These are phyloP conservation scores for Micrasema minimum DNA, from an alignment of 1,140 invertebrate genomes.

Conservation along the genomic window DNA sequence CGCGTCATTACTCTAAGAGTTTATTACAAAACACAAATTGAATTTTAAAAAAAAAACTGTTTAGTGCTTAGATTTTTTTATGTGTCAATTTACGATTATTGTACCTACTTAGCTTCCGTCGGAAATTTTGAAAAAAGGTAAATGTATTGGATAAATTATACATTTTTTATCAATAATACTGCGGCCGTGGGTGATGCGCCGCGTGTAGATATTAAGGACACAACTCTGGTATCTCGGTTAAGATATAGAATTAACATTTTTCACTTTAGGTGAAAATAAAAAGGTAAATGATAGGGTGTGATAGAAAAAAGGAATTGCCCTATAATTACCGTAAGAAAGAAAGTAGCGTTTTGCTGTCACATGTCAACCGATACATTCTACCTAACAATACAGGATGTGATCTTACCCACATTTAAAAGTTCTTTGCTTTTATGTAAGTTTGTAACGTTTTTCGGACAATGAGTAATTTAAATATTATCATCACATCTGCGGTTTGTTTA, in stretches of 20 bases:
- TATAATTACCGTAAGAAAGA: constrained; percentile 35
- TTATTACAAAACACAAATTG: too few relatives aligned
- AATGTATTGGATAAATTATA: too few relatives aligned
- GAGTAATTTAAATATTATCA: too few relatives aligned
- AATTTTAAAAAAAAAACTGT: too few relatives aligned
- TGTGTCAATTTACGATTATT: too few relatives aligned
- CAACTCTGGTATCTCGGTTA: neutral
- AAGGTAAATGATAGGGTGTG: constrained; percentile 38
- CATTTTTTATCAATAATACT: neutral
- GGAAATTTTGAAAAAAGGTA: too few relatives aligned
- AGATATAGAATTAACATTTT: constrained; percentile 43
- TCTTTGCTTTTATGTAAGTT: constrained; percentile 10
- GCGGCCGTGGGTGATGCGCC: constrained; percentile 8
- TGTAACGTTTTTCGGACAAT: constrained; percentile 31
- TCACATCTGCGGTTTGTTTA: neutral
- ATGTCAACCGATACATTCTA: constrained; percentile 24
- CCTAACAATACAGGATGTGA: constrained; percentile 10
- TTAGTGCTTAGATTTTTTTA: too few relatives aligned
- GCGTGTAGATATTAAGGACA: neutral
- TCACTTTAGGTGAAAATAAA: constrained; percentile 14
- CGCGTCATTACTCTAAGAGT: too few relatives aligned
- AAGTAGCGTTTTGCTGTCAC: constrained; percentile 36
- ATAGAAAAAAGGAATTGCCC: constrained; percentile 28
- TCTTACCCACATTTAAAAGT: constrained; percentile 6
- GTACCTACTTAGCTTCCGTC: too few relatives aligned